Base-by-base conservation (phyloP, 2,888 invertebrate species). In the Helicoverpa assulta region DNA sequence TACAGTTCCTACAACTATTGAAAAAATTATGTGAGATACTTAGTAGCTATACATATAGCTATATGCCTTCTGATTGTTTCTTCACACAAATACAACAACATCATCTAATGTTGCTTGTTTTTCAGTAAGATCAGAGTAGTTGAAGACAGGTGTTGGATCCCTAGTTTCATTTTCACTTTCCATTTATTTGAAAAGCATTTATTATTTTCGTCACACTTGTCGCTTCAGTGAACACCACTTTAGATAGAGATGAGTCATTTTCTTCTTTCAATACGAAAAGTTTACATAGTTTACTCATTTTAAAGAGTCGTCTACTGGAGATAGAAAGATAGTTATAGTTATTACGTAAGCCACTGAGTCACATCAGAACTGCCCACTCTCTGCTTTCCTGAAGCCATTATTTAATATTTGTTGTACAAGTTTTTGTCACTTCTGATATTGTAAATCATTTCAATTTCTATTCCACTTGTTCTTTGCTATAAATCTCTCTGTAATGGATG, bases 381-480 rank as follows among this genome's bases (percentile, higher is more conserved):
- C 60, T 56, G 67, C 60, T 60, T 60, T 61, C 56, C 21, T 52
- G 50, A 58, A 37, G n/a, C 43, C 70, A 52, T 63, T 73, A 73
- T 73, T 73, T 61, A 53, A 68, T 56, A 47, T 50, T 56, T 52
- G 43, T 70, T 57, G 56, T 62, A 54, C 33, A 33, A 51, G 8
- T 50, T 58, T 47, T 47, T 75, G 76, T 70, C 70, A 62, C 54
- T 0, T 63, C 51, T 43, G 43, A 70, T 75, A 26, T 16, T 51
- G 57, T 63, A 75, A 70, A 70, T 73, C 70, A 59, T 73, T 75
- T 55, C 33, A 54, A 47, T 58, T 72, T 56, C 40, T 18, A 58
- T 40, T 29, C 16, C n/a, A 29, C 33, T 67, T 14, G 14, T 43
- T 55, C 7, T 43, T 26, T 55, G n/a, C 54, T 14, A 67, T 71